Percentiles rank a stretch among this genome's conserved stretches.
Conservation (phyloP, 2,113 vertebrate genomes). For the Lasiurus borealis region DNA sequence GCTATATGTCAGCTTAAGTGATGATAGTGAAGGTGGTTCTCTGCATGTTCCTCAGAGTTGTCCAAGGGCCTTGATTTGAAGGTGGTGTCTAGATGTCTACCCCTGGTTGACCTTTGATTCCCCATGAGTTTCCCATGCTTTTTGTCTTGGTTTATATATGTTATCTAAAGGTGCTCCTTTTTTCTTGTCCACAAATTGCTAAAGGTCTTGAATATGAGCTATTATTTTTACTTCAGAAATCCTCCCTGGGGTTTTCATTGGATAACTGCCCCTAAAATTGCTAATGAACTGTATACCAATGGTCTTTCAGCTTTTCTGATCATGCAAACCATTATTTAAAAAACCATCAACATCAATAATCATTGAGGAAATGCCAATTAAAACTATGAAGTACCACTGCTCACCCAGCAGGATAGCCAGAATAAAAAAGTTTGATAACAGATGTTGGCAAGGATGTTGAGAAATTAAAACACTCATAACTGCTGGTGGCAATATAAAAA, state of each 20-base stretch:
- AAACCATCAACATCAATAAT: neutral
- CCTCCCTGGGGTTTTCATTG: neutral
- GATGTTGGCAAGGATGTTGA: neutral
- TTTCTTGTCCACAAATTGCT: constrained; percentile 1
- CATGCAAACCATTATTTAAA: neutral
- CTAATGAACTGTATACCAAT: neutral
- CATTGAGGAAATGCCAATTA: neutral
- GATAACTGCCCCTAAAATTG: neutral
- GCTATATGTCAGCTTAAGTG: too few species aligned
- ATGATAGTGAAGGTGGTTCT: neutral
- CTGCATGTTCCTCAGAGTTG: neutral
- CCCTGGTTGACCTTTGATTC: neutral
- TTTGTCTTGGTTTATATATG: constrained; percentile 28
- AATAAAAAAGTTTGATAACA: constrained; percentile 30
- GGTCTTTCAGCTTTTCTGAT: constrained; percentile 28
- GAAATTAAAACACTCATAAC: neutral
- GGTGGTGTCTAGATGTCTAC: neutral
- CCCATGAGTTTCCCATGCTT: neutral
- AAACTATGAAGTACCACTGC: constrained; percentile 8
- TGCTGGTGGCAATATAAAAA: constrained; percentile 15
- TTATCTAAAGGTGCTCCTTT: neutral
- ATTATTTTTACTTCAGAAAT: constrained; percentile 28
- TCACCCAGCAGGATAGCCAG: neutral
- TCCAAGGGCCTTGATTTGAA: neutral
- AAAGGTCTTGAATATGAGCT: constrained; percentile 9